These are phyloP conservation scores for Porites divaricata DNA, from an alignment of 92 coral and sea anemone genomes.

Conservation along the genomic window DNA sequence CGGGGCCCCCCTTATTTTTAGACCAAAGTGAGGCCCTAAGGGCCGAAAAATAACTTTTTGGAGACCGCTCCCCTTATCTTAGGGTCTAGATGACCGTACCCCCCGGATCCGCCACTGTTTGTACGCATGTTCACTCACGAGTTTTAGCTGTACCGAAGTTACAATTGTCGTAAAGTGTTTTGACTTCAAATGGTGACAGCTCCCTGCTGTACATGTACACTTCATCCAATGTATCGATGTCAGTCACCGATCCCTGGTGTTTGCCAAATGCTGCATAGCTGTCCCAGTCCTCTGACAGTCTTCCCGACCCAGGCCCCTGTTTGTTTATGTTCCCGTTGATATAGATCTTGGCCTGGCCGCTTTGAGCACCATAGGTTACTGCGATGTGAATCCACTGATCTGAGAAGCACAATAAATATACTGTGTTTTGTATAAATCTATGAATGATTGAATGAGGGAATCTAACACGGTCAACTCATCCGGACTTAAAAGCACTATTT, in stretches of 20 bases:
- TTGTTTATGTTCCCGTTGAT: slow-evolving; percentile 87
- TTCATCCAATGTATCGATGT: slow-evolving; percentile 79
- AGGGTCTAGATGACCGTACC: no score
- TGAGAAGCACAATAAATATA: slow-evolving; percentile 4
- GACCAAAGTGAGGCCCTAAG: no score
- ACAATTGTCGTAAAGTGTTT: slow-evolving; percentile 86
- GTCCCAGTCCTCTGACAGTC: slow-evolving; percentile 97
- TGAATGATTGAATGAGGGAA: no score
- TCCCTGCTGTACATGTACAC: slow-evolving; percentile 86
- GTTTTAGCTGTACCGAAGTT: slow-evolving; percentile 82
- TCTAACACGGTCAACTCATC: no score
- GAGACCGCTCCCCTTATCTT: no score
- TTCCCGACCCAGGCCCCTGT: slow-evolving; percentile 74
- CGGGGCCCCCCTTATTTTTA: no score
- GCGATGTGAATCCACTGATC: slow-evolving; percentile 92
- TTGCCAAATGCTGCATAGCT: slow-evolving; percentile 93
- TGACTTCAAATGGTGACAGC: slow-evolving; percentile 88
- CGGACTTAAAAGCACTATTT: no score
- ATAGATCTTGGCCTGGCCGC: slow-evolving; percentile 81
- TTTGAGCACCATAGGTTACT: slow-evolving; percentile 74
- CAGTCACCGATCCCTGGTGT: slow-evolving; percentile 76
- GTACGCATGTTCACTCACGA: slow-evolving; percentile 56
- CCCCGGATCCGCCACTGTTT: no score
- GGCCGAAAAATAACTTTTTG: no score
- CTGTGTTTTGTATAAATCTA: no score